These are phyloP conservation scores for Florisuga fusca DNA, from an alignment of 2,797 vertebrate genomes.

Conservation along the genomic window DNA sequence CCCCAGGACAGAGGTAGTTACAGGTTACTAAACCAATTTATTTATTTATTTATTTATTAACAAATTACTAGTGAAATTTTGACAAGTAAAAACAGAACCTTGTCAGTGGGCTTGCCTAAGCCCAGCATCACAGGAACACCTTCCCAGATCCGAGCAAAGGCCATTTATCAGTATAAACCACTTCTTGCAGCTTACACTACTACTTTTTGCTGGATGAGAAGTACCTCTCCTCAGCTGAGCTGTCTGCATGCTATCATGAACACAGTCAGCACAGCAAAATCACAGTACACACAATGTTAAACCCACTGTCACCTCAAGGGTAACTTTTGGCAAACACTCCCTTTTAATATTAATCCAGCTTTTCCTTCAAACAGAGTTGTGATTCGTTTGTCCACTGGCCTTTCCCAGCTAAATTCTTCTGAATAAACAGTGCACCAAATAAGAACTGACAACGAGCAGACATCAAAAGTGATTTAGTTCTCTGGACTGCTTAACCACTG, in stretches of 20 bases:
- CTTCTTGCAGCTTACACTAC: not conserved
- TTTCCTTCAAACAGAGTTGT: conserved; percentile 32
- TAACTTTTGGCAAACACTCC: not conserved
- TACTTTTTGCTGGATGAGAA: not conserved
- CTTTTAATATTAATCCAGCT: conserved; percentile 30
- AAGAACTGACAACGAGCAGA: conserved; percentile 35
- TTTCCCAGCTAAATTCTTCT: conserved; percentile 45
- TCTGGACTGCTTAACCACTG: not conserved
- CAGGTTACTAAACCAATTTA: not conserved
- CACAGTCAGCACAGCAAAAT: conserved; percentile 16
- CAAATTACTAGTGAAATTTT: not conserved
- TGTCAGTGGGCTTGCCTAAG: not conserved
- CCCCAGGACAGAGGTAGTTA: not conserved
- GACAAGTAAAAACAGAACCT: not conserved
- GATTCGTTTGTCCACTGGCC: not conserved
- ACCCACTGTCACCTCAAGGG: conserved; percentile 13
- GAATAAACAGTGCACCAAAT: conserved; percentile 34
- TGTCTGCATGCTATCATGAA: not conserved
- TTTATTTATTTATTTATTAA: no score
- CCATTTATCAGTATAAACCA: not conserved
- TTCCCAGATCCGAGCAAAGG: not conserved
- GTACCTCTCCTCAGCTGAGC: not conserved
- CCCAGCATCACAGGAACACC: not conserved
- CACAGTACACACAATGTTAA: conserved; percentile 4
- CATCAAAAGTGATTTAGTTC: conserved; percentile 34